Evolutionary conservation across 2,113 vertebrate species (phyloP).

Genomic region (Alouatta palliata): DNA sequence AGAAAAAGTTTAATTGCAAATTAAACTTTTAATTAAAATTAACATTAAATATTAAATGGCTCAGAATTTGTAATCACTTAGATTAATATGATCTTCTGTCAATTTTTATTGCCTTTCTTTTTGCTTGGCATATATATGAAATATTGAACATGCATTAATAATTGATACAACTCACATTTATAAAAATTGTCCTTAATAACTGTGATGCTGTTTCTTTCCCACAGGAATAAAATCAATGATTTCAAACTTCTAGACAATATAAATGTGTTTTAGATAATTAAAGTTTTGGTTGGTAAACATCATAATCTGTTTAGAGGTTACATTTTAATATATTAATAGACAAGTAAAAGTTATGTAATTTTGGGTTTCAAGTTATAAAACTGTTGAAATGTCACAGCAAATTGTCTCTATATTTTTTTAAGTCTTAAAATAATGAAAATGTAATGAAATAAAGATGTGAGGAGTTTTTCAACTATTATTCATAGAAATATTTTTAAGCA

Average conservation of each 20-base stretch:
- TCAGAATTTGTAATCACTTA: slow-evolving; percentile 3
- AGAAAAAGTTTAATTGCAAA: not conserved
- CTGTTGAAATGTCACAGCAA: not conserved
- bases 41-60: not conserved
- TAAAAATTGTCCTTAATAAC: slow-evolving; percentile 21
- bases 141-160: not conserved
- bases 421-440: not conserved
- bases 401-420: slow-evolving; percentile 19
- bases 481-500: not conserved
- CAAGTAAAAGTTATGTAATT: not conserved
- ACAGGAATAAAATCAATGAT: not conserved
- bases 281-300: slow-evolving; percentile 18
- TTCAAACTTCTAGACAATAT: slow-evolving; percentile 11
- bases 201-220: not conserved
- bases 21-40: too few species aligned
- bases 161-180: slow-evolving; percentile 10
- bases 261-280: slow-evolving; percentile 20
- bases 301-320: not conserved
- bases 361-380: not conserved
- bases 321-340: slow-evolving; percentile 41
- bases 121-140: not conserved
- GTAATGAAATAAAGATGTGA: not conserved
- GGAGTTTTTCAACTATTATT: not conserved
- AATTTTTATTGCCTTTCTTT: slow-evolving; percentile 14
- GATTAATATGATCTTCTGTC: slow-evolving; percentile 9